Conservation (phyloP, 1,140 invertebrate genomes). For the Saccostrea echinata region DNA sequence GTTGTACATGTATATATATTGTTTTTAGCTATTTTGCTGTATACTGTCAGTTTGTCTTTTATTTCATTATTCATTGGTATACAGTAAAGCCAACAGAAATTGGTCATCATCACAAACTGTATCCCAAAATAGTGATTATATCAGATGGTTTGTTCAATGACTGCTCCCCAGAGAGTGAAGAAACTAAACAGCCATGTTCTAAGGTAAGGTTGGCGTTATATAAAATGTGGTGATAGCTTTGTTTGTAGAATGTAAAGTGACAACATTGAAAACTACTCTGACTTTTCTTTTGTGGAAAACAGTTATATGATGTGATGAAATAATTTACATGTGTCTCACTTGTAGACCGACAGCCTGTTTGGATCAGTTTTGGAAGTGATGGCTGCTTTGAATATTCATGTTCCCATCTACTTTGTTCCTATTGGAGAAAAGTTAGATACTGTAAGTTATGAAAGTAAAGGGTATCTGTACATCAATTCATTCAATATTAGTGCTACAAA, state of each 20-base stretch:
- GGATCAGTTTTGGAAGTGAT: background rate
- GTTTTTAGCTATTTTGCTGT: background rate
- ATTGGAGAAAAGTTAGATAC: background rate
- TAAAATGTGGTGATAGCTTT: background rate
- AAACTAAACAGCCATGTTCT: background rate
- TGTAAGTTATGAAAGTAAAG: background rate
- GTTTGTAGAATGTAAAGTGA: too few relatives aligned
- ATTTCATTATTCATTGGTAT: background rate
- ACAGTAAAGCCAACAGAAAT: background rate
- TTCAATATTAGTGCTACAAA: background rate
- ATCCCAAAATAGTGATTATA: background rate
- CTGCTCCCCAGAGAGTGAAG: background rate
- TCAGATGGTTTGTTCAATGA: constrained; percentile 1
- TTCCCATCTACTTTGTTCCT: constrained; percentile 1
- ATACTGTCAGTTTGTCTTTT: background rate
- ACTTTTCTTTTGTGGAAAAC: background rate
- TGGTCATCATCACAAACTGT: background rate
- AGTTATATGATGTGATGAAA: background rate
- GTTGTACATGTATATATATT: too few relatives aligned
- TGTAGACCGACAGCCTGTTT: background rate
- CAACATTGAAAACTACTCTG: too few relatives aligned
- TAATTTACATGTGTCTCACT: background rate
- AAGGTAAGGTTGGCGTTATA: background rate
- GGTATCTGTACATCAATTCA: background rate
- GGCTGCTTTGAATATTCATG: background rate